These are phyloP conservation scores for Calidris pugnax DNA, from an alignment of 2,113 vertebrate species.

Conservation along the genomic window DNA sequence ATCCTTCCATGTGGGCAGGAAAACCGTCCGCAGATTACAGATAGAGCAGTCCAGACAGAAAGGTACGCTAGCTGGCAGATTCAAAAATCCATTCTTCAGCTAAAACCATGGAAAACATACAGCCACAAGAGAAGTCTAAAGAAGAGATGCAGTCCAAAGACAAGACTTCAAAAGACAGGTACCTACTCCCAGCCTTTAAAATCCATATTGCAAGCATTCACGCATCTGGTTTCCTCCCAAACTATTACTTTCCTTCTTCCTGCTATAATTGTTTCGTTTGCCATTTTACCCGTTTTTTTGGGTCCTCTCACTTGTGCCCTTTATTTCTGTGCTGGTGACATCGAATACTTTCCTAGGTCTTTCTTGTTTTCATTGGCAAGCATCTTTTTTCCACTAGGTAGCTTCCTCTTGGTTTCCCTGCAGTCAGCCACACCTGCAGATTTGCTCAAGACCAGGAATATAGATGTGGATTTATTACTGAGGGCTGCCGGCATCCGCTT, in stretches of 20 bases:
- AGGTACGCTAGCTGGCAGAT: background rate
- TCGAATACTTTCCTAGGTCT: background rate
- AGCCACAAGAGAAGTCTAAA: background rate
- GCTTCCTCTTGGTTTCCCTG: background rate
- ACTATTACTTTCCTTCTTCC: background rate
- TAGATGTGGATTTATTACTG: background rate
- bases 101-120: background rate
- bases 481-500: background rate
- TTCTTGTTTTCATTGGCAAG: background rate
- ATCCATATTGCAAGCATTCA: background rate
- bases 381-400: background rate
- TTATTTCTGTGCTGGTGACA: background rate
- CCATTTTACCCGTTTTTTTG: background rate
- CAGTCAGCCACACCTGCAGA: background rate
- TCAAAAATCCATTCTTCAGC: background rate
- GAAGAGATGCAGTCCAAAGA: background rate
- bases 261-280: background rate
- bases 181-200: background rate
- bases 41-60: background rate
- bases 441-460: background rate
- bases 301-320: background rate
- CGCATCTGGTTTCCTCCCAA: background rate
- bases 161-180: background rate
- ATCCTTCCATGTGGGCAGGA: background rate
- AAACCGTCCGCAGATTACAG: background rate